phyloP scores from a whole-genome alignment of 2,797 vertebrate genomes.

The Diceros bicornis region DNA sequence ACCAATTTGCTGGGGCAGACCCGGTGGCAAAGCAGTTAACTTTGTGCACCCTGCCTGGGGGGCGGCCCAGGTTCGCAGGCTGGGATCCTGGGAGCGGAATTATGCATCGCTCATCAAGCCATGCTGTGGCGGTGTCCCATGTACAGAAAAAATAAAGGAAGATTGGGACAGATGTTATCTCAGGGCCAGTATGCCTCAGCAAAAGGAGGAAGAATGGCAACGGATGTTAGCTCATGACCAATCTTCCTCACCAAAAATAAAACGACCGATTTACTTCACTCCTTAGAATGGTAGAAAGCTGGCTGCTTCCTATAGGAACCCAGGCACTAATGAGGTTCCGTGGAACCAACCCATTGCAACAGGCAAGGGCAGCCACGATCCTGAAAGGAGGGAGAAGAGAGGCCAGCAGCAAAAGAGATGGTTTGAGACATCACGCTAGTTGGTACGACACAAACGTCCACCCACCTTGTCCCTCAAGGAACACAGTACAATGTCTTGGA shows the following conservation, averaged over 20 bases:
- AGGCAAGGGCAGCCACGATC: not conserved
- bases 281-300: not conserved
- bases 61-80: too few species aligned
- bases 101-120: too few species aligned
- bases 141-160: too few species aligned
- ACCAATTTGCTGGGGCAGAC: not conserved
- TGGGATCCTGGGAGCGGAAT: too few species aligned
- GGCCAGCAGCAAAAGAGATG: not conserved
- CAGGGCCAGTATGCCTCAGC: too few species aligned
- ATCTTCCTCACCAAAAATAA: too few species aligned
- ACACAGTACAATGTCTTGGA: not conserved
- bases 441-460: not conserved
- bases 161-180: too few species aligned
- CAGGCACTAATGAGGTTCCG: not conserved
- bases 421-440: not conserved
- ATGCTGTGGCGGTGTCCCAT: too few species aligned
- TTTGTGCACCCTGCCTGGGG: too few species aligned
- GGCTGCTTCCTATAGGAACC: not conserved
- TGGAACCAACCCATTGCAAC: not conserved
- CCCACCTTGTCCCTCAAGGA: not conserved
- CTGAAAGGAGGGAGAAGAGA: not conserved
- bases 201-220: too few species aligned
- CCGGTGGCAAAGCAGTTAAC: too few species aligned
- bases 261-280: not conserved
- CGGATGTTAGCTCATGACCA: too few species aligned